Evolutionary conservation across 2,888 invertebrate genomes (phyloP), one percentile per base, ranked within the genome.

Genomic region (Iselma pallidipennis): DNA sequence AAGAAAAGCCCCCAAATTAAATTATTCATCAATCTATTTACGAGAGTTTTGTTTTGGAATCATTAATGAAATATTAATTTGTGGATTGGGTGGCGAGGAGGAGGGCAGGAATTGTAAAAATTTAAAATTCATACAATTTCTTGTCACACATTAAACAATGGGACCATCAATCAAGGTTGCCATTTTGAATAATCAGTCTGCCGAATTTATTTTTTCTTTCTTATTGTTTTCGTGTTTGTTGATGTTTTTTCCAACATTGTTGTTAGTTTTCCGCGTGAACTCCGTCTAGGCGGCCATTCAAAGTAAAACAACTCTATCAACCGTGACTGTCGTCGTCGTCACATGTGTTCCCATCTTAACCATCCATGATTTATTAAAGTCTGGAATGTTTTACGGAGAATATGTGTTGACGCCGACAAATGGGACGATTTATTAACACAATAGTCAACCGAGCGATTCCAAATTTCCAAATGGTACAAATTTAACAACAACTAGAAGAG

Each of bases 321-420:
- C 21, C 45, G 45, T 45, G 45, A 45, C 45, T 45, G 45, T 45
- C 45, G 45, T 45, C 45, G 45, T 45, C 45, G 45, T 45, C 45
- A 45, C 45, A 45, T 45, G 45, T 45, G 45, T 45, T 45, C 45
- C 10, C 45, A 45, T 45, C 45, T 45, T 45, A 45, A 45, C 45
- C 45, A 45, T 45, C 45, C 45, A 45, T 45, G 45, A 45, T 45
- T 45, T 45, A 45, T 45, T 45, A 45, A 45, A 45, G 45, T 45
- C 45, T 45, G 45, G 45, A 21, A 45, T 45, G 45, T 45, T 45
- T 21, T n/a, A n/a, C n/a, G n/a, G n/a, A n/a, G n/a, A n/a, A n/a
- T n/a, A n/a, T 57, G 50, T 48, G 23, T 25, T 49, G 59, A 53
- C 63, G 59, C 63, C 51, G 63, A 63, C 59, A 59, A 63, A 63